These are phyloP conservation scores for Stenichneumon culpator DNA, from an alignment of 2,888 invertebrate genomes.

Conservation along the genomic window DNA sequence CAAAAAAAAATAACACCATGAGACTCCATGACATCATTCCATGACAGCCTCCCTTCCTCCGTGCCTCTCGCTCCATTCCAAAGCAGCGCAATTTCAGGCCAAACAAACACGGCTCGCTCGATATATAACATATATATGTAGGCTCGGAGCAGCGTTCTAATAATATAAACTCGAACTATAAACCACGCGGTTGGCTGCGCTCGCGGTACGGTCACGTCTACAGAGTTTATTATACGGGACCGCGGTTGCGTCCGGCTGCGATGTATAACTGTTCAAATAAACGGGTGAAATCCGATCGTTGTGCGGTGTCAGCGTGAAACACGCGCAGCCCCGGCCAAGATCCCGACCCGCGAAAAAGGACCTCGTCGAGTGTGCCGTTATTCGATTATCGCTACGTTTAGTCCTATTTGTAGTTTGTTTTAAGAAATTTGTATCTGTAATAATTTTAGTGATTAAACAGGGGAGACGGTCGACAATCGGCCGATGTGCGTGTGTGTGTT, in stretches of 20 bases:
- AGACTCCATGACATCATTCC: conserved; percentile 85
- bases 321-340: background rate
- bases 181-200: conserved; percentile 50
- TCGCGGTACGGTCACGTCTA: conserved; percentile 69
- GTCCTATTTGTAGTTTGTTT: conserved; percentile 45
- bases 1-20: conserved; percentile 58
- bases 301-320: conserved; percentile 53
- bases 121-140: conserved; percentile 66
- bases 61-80: conserved; percentile 61
- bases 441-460: conserved; percentile 6
- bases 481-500: conserved; percentile 49
- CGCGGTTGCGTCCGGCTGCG: conserved; percentile 61
- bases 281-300: conserved; percentile 72
- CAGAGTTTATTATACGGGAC: conserved; percentile 72
- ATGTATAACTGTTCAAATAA: conserved; percentile 76
- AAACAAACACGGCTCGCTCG: conserved; percentile 80
- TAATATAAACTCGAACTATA: conserved; percentile 76
- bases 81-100: conserved; percentile 79
- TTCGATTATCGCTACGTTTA: conserved; percentile 40
- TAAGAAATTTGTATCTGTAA: conserved; percentile 23
- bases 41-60: conserved; percentile 78
- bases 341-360: background rate
- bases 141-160: conserved; percentile 75
- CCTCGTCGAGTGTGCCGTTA: conserved; percentile 25
- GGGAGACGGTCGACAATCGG: background rate